Evolutionary conservation across 2,113 vertebrate species (phyloP), one percentile per base, ranked within the genome.

Genomic region (Odobenus rosmarus): DNA sequence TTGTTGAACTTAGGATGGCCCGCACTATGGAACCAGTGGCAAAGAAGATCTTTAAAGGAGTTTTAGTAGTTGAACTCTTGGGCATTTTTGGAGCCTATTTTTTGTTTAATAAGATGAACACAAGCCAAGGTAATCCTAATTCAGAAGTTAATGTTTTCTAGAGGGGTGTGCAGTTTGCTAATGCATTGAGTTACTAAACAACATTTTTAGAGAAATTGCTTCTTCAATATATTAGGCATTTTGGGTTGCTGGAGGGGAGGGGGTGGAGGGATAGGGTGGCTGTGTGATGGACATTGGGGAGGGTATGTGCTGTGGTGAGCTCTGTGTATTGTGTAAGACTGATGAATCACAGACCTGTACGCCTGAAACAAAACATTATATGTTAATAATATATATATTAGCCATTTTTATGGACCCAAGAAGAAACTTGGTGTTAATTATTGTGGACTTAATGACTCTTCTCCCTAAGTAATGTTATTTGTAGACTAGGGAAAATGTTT

Each of bases 41-140:
- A 88, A 97, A 49, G 97, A 98, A 96, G 96, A 97, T 98, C 90
- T 97, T 98, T 79, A 98, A 94, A 97, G 97, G 97, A 92, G 12
- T 98, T 74, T 88, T 98, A 95, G 69, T 84, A 51, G 83, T 67
- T 46, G 96, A 98, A 96, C 21, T 98, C 39, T 0, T 94, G 31
- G 98, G 98, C 1, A 0, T 98, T 62, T 90, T 97, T 90, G 98
- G 98, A 97, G 97, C 95, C 1, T 98, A 96, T 69, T 62, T 74
- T 85, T 90, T 98, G 55, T 98, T 98, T 93, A 46, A 51, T 26
- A 98, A 96, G 90, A 97, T 98, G 98, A 87, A 98, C 53, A 92
- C 93, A 26, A 98, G 89, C 85, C 98, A 98, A 98, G 98, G 98
- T 98, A 97, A 97, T 83, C 51, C 81, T 39, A 82, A 59, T 79